These are phyloP conservation scores for Conopomorpha cramerella DNA, from an alignment of 1,140 invertebrate species.

Conservation along the genomic window DNA sequence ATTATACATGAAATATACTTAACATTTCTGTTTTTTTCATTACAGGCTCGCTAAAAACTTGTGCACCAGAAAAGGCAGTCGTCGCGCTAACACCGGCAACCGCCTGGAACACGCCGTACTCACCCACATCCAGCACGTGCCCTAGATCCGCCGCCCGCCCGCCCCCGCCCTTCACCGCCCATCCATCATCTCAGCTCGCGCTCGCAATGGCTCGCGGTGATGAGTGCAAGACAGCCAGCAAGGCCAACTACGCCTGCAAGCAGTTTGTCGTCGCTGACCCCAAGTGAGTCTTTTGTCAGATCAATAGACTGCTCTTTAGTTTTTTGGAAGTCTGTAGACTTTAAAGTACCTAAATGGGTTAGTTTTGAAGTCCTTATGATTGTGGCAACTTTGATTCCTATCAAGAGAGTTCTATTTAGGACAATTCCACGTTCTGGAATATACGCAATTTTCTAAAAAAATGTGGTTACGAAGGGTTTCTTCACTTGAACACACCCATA, in stretches of 20 bases:
- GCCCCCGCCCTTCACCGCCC: conserved; percentile 18
- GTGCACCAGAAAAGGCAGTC: conserved; percentile 72
- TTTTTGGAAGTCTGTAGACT: too few species aligned
- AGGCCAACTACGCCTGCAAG: conserved; percentile 38
- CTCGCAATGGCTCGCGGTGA: conserved; percentile 46
- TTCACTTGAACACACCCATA: too few species aligned
- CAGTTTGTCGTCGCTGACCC: conserved; percentile 32
- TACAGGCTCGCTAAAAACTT: conserved; percentile 75
- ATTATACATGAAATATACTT: too few species aligned
- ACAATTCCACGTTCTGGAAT: too few species aligned
- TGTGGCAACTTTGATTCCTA: too few species aligned
- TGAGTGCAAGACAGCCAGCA: conserved; percentile 41
- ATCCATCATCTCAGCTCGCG: conserved; percentile 23
- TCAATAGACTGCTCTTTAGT: too few species aligned
- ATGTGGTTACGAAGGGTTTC: too few species aligned
- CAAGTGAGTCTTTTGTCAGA: too few species aligned
- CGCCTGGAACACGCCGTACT: conserved; percentile 77
- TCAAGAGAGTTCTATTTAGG: too few species aligned
- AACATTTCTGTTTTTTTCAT: conserved; percentile 17
- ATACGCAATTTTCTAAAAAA: too few species aligned
- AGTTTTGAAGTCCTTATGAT: too few species aligned
- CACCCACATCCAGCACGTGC: conserved; percentile 80
- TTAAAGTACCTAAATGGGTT: too few species aligned
- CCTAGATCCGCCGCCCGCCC: conserved; percentile 57
- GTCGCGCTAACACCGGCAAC: conserved; percentile 78